Percentiles rank a stretch among this genome's conserved stretches.
Evolutionary conservation across 2,113 vertebrate genomes (phyloP).

Genomic region (Bubalus kerabau): DNA sequence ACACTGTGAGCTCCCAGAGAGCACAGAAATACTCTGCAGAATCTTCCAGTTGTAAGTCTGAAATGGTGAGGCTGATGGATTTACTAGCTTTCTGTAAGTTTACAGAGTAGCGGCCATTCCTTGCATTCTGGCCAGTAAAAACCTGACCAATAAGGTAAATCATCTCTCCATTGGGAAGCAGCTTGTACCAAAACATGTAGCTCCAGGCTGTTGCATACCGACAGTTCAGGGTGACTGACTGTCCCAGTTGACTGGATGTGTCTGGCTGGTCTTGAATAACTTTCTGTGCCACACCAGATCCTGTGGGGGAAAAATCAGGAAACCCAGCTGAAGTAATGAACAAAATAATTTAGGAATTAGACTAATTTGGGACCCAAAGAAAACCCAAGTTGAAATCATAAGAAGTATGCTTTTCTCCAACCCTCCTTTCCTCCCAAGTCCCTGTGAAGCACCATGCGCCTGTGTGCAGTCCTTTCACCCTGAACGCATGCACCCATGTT

Average conservation of each 20-base stretch:
- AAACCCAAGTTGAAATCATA: background rate
- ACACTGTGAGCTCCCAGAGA: too few relatives aligned
- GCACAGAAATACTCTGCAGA: too few relatives aligned
- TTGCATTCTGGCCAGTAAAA: fast-evolving
- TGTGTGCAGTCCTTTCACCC: too few relatives aligned
- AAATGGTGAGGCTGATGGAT: too few relatives aligned
- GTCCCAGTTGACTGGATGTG: fast-evolving
- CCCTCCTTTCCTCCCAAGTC: too few relatives aligned
- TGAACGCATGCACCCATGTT: fast-evolving
- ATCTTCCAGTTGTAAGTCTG: too few relatives aligned
- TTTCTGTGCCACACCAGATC: background rate
- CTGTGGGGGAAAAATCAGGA: background rate
- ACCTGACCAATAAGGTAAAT: background rate
- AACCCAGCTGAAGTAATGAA: background rate
- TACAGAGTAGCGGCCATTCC: too few relatives aligned
- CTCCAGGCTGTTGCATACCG: background rate
- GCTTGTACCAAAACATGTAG: background rate
- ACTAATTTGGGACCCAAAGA: background rate
- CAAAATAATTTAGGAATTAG: background rate
- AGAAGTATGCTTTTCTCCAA: too few relatives aligned
- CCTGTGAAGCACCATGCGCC: too few relatives aligned
- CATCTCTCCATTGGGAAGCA: background rate
- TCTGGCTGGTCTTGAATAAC: background rate
- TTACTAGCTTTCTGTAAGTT: too few relatives aligned
- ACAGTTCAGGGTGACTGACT: background rate